Evolutionary conservation across 2,113 vertebrate genomes (phyloP).

Genomic region (Centrocercus urophasianus): DNA sequence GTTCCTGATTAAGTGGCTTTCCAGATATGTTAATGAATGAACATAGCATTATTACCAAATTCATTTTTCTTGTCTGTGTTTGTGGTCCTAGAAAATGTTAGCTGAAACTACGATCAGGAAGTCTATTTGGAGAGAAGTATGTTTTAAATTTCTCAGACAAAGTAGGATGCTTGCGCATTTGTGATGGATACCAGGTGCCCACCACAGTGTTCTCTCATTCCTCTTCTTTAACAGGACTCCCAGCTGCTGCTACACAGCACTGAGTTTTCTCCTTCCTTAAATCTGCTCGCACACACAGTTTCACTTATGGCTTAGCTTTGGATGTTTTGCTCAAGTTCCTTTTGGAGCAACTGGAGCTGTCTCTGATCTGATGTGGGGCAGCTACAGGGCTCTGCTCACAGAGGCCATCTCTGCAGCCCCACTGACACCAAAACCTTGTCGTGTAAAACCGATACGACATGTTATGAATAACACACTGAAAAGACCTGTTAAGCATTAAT

Average conservation of each 20-base stretch:
- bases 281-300: background rate
- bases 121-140: background rate
- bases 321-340: background rate
- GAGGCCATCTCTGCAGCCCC: background rate
- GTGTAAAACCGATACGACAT: background rate
- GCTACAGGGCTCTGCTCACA: background rate
- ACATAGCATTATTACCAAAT: background rate
- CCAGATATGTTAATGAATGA: background rate
- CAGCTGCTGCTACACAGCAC: background rate
- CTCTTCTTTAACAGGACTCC: background rate
- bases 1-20: background rate
- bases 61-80: constrained; percentile 24
- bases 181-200: background rate
- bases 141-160: background rate
- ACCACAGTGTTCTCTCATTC: background rate
- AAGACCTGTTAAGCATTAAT: background rate
- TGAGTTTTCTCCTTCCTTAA: background rate
- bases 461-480: background rate
- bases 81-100: background rate
- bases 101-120: background rate
- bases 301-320: background rate
- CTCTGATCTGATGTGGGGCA: background rate
- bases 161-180: background rate
- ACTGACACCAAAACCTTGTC: background rate
- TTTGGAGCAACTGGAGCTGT: background rate